Evolutionary conservation across 2,888 invertebrate species (phyloP), one percentile per base, ranked within the genome.

Genomic region (Athalia rosae): DNA sequence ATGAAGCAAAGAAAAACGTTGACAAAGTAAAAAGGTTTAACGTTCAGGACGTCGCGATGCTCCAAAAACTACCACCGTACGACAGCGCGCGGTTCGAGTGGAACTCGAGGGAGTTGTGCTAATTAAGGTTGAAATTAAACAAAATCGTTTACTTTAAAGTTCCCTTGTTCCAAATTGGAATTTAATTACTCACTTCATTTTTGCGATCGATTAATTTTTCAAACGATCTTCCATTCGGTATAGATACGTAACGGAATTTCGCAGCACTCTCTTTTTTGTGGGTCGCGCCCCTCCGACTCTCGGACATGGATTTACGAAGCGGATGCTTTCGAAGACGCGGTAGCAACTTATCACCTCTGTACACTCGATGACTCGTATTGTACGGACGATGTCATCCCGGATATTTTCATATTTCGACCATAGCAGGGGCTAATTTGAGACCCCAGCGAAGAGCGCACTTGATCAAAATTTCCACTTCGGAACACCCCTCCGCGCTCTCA

Each of bases 121-220:
- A 71, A 71, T 71, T 71, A 71, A 58, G 43, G 43, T 71, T 58
- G 56, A 45, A 71, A 71, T 71, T 56, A 71, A 41, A 71, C 58
- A n/a, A 11, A 71, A n/a, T n/a, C n/a, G n/a, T n/a, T n/a, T n/a
- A n/a, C 13, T 15, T 7, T 61, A 7, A 3, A 53, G 53, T 11
- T n/a, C n/a, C n/a, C 50, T 50, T 41, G 53, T 5, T 45, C 7
- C 41, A 47, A 71, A 11, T 8, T 58, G 58, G 43, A 45, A 45
- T 58, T 71, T 71, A 71, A 58, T 71, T 58, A 56, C 8, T n/a
- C 41, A n/a, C n/a, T n/a, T n/a, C n/a, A n/a, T n/a, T n/a, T n/a
- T n/a, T n/a, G n/a, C 28, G 28, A n/a, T n/a, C n/a, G n/a, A n/a
- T n/a, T n/a, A n/a, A n/a, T n/a, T n/a, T n/a, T n/a, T n/a, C n/a